A percentile compares a stretch with the other conserved stretches of the same genome.
Conservation (phyloP, 2,797 vertebrate genomes). For the Labroides dimidiatus region DNA sequence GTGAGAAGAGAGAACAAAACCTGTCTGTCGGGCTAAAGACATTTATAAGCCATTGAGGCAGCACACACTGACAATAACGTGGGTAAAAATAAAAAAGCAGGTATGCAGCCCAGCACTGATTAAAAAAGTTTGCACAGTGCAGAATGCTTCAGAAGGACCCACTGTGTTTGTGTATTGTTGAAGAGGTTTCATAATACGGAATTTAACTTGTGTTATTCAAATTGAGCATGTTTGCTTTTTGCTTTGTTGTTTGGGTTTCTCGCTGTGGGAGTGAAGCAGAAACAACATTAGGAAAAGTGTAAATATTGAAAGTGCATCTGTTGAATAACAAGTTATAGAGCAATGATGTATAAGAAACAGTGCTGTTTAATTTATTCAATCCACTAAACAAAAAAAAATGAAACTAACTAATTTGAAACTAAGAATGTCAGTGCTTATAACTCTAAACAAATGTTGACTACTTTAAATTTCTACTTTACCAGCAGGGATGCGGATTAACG, state of each 20-base stretch:
- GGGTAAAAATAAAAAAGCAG: constrained; percentile 30
- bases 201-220: constrained; percentile 36
- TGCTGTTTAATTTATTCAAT: too few species aligned
- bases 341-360: not conserved
- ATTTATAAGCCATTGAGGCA: constrained; percentile 49
- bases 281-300: not conserved
- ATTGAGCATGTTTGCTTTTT: constrained; percentile 21
- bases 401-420: too few species aligned
- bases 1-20: constrained; percentile 61
- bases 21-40: constrained; percentile 55
- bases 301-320: not conserved
- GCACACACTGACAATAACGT: constrained; percentile 9
- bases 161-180: constrained; percentile 28
- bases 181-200: constrained; percentile 38
- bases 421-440: not conserved
- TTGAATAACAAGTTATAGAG: not conserved
- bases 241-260: constrained; percentile 1
- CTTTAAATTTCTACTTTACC: not conserved
- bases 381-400: too few species aligned
- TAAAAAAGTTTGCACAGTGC: constrained; percentile 51
- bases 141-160: constrained; percentile 19
- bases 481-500: too few species aligned
- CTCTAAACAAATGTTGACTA: not conserved
- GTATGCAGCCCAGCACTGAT: constrained; percentile 31
- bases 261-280: not conserved